phyloP scores from a whole-genome alignment of 1,140 invertebrate species.

The Chironomus tepperi region DNA sequence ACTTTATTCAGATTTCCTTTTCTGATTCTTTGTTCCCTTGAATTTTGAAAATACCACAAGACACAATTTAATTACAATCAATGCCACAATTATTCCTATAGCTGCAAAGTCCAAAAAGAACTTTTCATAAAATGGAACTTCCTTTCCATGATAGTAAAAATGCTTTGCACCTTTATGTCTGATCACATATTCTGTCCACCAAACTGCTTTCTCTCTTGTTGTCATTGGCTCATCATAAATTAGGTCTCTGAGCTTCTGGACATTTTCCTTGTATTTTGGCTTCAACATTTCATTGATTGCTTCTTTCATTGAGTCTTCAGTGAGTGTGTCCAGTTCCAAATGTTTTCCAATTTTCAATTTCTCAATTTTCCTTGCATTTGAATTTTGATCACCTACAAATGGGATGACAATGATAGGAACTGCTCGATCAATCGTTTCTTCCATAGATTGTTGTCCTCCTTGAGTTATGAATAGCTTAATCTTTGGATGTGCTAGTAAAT shows the following conservation, averaged over 20 bases:
- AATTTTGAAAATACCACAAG: no score
- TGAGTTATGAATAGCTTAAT: slow-evolving; percentile 45
- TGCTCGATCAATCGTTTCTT: slow-evolving; percentile 44
- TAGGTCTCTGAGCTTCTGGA: slow-evolving; percentile 41
- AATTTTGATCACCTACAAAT: slow-evolving; percentile 40
- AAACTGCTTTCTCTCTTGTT: slow-evolving; percentile 41
- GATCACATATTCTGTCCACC: slow-evolving; percentile 52
- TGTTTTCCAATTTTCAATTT: slow-evolving; percentile 33
- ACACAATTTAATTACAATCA: no score
- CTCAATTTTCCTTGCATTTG: slow-evolving; percentile 36
- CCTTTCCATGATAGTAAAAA: not conserved
- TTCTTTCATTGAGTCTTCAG: slow-evolving; percentile 32
- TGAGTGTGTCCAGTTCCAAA: slow-evolving; percentile 32
- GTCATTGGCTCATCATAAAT: slow-evolving; percentile 47
- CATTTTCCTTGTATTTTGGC: slow-evolving; percentile 34
- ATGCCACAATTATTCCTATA: no score
- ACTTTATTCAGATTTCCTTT: no score
- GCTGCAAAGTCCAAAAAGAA: not conserved
- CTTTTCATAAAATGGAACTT: not conserved
- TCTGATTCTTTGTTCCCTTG: no score
- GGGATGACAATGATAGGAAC: slow-evolving; percentile 48
- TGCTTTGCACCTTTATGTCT: slow-evolving; percentile 44
- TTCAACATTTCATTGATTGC: slow-evolving; percentile 32
- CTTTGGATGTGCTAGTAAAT: slow-evolving; percentile 45
- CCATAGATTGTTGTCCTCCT: slow-evolving; percentile 46